These are phyloP conservation scores for Pseudomyrmex cubaensis DNA, from an alignment of 1,140 invertebrate species.

Conservation along the genomic window DNA sequence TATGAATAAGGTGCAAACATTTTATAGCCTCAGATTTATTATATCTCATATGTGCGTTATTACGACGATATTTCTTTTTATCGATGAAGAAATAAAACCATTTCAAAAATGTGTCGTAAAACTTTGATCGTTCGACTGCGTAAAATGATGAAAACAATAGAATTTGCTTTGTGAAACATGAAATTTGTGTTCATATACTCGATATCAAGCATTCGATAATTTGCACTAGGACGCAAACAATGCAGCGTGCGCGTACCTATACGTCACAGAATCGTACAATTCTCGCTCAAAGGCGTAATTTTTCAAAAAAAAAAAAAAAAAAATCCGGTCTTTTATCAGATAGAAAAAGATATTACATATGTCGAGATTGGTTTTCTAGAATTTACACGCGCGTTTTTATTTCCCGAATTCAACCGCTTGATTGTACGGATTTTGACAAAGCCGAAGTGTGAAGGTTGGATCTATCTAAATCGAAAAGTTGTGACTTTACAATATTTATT, in stretches of 20 bases:
- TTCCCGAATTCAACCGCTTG: not conserved
- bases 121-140: not conserved
- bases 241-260: not conserved
- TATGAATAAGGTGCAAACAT: constrained; percentile 42
- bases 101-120: constrained; percentile 32
- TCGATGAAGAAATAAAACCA: constrained; percentile 1
- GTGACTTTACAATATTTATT: no score
- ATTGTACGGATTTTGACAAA: not conserved
- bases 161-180: constrained; percentile 6
- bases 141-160: constrained; percentile 15
- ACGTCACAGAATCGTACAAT: not conserved
- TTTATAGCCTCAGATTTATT: constrained; percentile 45
- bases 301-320: no score
- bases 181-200: constrained; percentile 4
- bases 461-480: no score
- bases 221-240: constrained; percentile 3
- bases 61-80: constrained; percentile 30
- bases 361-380: not conserved
- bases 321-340: not conserved
- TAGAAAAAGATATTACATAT: not conserved
- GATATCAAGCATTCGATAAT: not conserved
- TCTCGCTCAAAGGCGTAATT: not conserved
- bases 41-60: constrained; percentile 1
- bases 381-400: not conserved
- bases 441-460: no score